phyloP scores from a whole-genome alignment of 37 sponge, comb jelly and placozoan genomes.

The Amphimedon queenslandica region DNA sequence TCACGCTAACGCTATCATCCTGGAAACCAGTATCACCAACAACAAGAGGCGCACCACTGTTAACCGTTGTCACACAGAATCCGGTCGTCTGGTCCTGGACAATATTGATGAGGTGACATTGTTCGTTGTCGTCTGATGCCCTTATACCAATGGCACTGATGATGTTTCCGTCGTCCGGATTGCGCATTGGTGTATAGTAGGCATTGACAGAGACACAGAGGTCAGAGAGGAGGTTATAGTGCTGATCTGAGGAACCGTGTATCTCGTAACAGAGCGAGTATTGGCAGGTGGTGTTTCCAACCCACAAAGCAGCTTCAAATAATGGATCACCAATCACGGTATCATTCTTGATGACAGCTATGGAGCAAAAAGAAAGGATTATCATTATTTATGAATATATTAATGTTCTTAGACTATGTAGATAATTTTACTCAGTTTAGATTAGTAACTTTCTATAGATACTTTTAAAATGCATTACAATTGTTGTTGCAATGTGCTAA shows the following conservation, averaged over 20 bases:
- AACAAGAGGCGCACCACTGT: neutral
- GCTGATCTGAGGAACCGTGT: constrained; percentile 26
- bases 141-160: constrained; percentile 39
- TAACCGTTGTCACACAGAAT: neutral
- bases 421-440: no score
- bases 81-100: constrained; percentile 23
- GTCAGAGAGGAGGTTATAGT: constrained; percentile 60
- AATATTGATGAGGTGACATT: constrained; percentile 19
- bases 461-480: no score
- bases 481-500: no score
- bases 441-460: no score
- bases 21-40: constrained; percentile 1
- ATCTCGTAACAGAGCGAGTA: constrained; percentile 59
- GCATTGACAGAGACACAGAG: constrained; percentile 60
- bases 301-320: constrained; percentile 14
- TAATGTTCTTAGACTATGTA: no score
- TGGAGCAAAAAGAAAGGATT: neutral
- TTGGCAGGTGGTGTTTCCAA: neutral
- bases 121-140: constrained; percentile 22
- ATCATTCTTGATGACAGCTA: constrained; percentile 6
- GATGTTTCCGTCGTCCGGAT: constrained; percentile 41
- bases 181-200: constrained; percentile 27
- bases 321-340: constrained; percentile 37
- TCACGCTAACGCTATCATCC: neutral
- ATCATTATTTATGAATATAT: no score